Conservation (phyloP, 1,140 invertebrate genomes). For the Drosophila guanche region DNA sequence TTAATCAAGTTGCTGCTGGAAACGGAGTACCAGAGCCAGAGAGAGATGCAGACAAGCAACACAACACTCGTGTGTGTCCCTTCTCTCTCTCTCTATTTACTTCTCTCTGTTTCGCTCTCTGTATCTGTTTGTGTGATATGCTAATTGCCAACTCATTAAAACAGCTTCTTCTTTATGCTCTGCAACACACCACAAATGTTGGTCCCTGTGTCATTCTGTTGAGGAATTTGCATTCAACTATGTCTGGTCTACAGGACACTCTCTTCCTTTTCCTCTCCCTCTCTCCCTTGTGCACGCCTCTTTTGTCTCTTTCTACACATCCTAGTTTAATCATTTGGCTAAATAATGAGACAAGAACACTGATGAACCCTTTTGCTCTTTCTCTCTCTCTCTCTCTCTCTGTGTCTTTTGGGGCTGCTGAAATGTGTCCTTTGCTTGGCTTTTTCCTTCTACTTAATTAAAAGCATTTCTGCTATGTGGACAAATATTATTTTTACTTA, state of each 20-base stretch:
- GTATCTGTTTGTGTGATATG: conserved; percentile 56
- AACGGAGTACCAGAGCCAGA: neutral
- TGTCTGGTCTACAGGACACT: conserved; percentile 13
- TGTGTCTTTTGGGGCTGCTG: conserved; percentile 3
- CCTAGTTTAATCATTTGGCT: conserved; percentile 76
- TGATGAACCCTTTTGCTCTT: conserved; percentile 17
- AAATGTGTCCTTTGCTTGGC: conserved; percentile 40
- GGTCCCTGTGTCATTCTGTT: conserved; percentile 34
- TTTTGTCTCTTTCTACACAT: conserved; percentile 17
- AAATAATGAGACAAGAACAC: conserved; percentile 70
- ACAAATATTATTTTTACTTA: conserved; percentile 71
- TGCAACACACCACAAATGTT: conserved; percentile 36
- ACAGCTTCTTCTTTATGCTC: conserved; percentile 69
- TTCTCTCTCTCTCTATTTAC: neutral
- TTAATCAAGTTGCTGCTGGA: conserved; percentile 27
- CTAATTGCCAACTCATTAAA: conserved; percentile 80
- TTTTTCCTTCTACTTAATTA: conserved; percentile 64
- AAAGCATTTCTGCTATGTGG: conserved; percentile 66
- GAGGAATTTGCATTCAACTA: conserved; percentile 55
- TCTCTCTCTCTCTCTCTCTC: neutral
- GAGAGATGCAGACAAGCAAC: conserved; percentile 42
- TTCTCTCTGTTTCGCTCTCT: conserved; percentile 7
- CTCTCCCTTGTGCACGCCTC: conserved; percentile 1
- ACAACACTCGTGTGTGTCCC: conserved; percentile 19
- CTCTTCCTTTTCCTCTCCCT: neutral